Evolutionary conservation across 2,888 invertebrate genomes (phyloP).

Genomic region (Beris morrisii): DNA sequence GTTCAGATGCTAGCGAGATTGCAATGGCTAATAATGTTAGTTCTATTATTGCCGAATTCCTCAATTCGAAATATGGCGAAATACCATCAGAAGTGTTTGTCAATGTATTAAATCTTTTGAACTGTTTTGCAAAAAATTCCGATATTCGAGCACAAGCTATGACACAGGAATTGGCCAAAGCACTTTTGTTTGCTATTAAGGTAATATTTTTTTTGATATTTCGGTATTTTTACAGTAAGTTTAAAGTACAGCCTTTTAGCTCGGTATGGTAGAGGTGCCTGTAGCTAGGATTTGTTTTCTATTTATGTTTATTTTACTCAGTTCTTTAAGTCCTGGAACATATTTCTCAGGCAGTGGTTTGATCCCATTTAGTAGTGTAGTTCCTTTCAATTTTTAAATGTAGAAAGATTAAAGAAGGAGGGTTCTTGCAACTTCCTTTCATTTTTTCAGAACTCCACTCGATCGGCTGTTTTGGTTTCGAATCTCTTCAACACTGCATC

Average conservation of each 20-base stretch:
- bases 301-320: too few relatives aligned
- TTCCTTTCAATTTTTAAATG: too few relatives aligned
- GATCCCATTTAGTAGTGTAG: too few relatives aligned
- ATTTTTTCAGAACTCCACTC: conserved; percentile 28
- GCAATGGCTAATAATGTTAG: conserved; percentile 18
- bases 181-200: conserved; percentile 29
- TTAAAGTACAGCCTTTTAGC: not conserved
- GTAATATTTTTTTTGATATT: conserved; percentile 17
- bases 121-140: conserved; percentile 26
- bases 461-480: conserved; percentile 31
- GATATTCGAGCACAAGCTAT: conserved; percentile 27
- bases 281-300: too few relatives aligned
- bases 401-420: too few relatives aligned
- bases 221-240: not conserved
- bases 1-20: conserved; percentile 19
- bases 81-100: conserved; percentile 29
- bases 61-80: conserved; percentile 26
- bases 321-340: too few relatives aligned
- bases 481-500: conserved; percentile 35
- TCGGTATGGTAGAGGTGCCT: too few relatives aligned
- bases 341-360: too few relatives aligned
- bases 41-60: not conserved
- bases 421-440: too few relatives aligned
- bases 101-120: conserved; percentile 23
- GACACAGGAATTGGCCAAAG: conserved; percentile 11